These are phyloP conservation scores for Ciconia stormi DNA, from an alignment of 2,113 vertebrate genomes.

Conservation along the genomic window DNA sequence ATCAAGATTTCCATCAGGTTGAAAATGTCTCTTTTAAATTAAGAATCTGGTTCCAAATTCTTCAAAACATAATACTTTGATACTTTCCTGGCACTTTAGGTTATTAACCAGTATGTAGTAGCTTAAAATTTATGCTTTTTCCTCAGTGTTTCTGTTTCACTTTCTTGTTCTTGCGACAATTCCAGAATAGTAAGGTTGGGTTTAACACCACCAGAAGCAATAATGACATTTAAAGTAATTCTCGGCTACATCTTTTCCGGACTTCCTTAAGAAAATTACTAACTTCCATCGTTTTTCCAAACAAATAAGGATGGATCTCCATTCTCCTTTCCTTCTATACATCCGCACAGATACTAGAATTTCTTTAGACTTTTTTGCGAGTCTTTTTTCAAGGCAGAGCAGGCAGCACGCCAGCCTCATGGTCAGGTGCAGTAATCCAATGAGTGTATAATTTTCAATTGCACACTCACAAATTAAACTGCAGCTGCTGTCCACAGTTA, in stretches of 20 bases:
- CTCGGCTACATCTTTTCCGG: neutral
- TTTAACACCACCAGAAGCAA: neutral
- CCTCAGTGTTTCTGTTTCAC: neutral
- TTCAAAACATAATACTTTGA: neutral
- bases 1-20: neutral
- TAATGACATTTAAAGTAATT: neutral
- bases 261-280: neutral
- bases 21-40: neutral
- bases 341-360: neutral
- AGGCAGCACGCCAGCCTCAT: slow-evolving; percentile 17
- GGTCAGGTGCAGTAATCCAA: slow-evolving; percentile 56
- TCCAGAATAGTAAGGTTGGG: neutral
- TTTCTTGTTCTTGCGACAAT: neutral
- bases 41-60: neutral
- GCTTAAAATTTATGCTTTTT: neutral
- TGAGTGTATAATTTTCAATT: slow-evolving; percentile 36
- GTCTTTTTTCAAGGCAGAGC: neutral
- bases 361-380: neutral
- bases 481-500: slow-evolving; percentile 67
- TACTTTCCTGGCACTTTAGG: neutral
- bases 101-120: neutral
- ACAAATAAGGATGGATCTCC: neutral
- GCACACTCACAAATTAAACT: slow-evolving; percentile 55
- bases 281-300: neutral
- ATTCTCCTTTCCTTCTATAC: neutral